phyloP scores from a whole-genome alignment of 2,113 vertebrate species.

The Vidua chalybeata region DNA sequence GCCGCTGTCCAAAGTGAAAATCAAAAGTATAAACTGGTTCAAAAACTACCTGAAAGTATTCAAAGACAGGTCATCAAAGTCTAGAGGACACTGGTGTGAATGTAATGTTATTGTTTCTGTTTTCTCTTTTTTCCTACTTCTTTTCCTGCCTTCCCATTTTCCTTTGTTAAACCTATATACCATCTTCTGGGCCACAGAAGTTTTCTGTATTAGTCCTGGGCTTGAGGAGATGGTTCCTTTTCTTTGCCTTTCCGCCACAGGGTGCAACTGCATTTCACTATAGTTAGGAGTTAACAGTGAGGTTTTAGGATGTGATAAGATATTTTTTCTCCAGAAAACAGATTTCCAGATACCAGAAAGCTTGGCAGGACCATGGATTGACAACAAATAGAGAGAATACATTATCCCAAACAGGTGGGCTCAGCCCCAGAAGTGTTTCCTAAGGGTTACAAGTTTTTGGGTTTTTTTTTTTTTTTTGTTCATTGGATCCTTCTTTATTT shows the following conservation, averaged over 20 bases:
- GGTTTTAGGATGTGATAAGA: background rate
- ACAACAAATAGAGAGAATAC: background rate
- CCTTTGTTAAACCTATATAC: background rate
- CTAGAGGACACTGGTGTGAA: background rate
- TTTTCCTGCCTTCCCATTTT: background rate
- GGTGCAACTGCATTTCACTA: background rate
- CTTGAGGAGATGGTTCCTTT: background rate
- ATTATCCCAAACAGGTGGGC: background rate
- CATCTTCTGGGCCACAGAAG: background rate
- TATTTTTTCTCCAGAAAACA: background rate
- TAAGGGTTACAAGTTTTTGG: background rate
- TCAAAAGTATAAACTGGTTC: background rate
- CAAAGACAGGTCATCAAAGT: background rate
- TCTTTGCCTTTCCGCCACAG: background rate
- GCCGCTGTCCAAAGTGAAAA: background rate
- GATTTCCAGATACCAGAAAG: background rate
- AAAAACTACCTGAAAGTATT: background rate
- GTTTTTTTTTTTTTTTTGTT: background rate
- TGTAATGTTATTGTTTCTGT: background rate
- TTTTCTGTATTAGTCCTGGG: background rate
- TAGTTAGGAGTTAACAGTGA: background rate
- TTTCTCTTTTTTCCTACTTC: background rate
- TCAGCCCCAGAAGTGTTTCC: background rate
- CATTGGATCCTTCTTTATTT: background rate
- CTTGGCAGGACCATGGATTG: background rate